Evolutionary conservation across 2,888 invertebrate species (phyloP), one percentile per base, ranked within the genome.

Genomic region (Agonopterix subpropinquella): DNA sequence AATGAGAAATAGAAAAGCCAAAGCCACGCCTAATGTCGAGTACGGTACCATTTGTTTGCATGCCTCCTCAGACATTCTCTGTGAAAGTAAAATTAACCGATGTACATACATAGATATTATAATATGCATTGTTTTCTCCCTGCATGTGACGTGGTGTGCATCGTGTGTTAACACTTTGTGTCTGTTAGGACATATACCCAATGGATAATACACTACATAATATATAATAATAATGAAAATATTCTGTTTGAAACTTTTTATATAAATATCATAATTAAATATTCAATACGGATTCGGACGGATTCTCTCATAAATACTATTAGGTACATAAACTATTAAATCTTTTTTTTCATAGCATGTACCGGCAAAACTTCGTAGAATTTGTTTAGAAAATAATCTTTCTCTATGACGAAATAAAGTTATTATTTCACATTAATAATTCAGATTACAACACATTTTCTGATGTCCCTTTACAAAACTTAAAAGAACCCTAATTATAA

Each of bases 61-160:
- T 91, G 92, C 91, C 90, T 93, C 93, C 91, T 93, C 93, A 90
- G 93, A 93, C 92, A 93, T 92, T 92, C 91, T 93, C 93, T 93
- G 93, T 91, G 92, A 93, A 91, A 91, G 90, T 86, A 86, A 85
- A 84, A 83, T n/a, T 9, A 39, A 39, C 39, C 70, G 75, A 76
- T 77, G 13, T 44, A 49, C 28, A 45, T 36, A 41, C n/a, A 37
- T 35, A 43, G 1, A 44, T 36, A 57, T 59, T 52, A 57, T 56
- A 11, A 42, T 42, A 39, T 57, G 55, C 58, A 55, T 55, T 56
- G 55, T 35, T 28, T 5, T 4, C 28, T 28, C 28, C 28, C 28
- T 28, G 28, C 28, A 28, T 28, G 28, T 28, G 28, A 28, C 4
- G 48, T 47, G 46, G 52, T 52, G 56, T 66, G 73, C 73, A 62